Conservation (phyloP, 2,113 vertebrate species). For the Boulengeromyrus knoepffleri region DNA sequence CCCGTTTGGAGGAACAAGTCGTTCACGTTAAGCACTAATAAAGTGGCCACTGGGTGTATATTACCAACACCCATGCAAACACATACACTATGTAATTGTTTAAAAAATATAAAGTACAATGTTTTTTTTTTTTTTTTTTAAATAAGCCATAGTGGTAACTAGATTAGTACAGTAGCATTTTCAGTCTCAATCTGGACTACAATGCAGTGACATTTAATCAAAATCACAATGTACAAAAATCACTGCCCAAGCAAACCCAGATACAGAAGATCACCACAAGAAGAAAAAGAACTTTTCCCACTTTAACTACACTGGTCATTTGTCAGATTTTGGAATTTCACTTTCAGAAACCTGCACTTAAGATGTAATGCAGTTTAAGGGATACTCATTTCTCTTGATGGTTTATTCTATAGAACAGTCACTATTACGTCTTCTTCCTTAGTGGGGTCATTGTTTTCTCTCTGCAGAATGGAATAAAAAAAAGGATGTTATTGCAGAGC, state of each 20-base stretch:
- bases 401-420: constrained; percentile 11
- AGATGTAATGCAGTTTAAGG: background rate
- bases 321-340: background rate
- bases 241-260: background rate
- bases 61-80: background rate
- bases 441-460: background rate
- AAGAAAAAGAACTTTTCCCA: background rate
- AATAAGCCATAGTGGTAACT: background rate
- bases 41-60: background rate
- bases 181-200: background rate
- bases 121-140: background rate
- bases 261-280: background rate
- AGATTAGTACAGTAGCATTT: background rate
- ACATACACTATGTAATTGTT: background rate
- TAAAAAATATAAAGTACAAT: background rate
- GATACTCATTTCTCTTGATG: background rate
- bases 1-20: background rate
- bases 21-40: background rate
- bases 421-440: background rate
- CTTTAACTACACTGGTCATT: background rate
- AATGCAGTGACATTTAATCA: background rate
- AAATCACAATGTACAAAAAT: background rate
- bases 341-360: background rate
- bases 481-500: background rate
- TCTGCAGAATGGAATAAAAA: background rate